A percentile compares a stretch with the other conserved stretches of the same genome.
These are phyloP conservation scores for Osedax fenrisi DNA, from an alignment of 2,888 invertebrate genomes.

Conservation along the genomic window DNA sequence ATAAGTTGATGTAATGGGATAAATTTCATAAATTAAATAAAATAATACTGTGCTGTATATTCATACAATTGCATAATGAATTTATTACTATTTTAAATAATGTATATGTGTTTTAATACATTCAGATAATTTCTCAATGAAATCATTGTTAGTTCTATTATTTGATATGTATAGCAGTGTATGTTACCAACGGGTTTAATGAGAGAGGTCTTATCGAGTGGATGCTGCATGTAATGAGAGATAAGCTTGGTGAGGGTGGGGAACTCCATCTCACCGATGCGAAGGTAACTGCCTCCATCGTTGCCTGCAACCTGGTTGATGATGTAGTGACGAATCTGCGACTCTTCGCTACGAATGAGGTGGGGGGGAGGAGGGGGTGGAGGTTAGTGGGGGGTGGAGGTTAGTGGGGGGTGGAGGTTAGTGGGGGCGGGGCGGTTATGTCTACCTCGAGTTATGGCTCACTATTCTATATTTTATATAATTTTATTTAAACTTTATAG, in stretches of 20 bases:
- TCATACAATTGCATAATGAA: too few species aligned
- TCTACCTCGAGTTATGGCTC: too few species aligned
- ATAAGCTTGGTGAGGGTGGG: background rate
- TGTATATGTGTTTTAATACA: too few species aligned
- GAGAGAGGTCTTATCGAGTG: background rate
- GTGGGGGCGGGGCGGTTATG: background rate
- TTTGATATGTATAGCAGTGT: too few species aligned
- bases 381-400: background rate
- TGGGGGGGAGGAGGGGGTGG: background rate
- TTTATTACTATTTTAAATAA: too few species aligned
- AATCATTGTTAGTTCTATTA: too few species aligned
- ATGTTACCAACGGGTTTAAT: background rate
- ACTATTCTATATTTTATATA: too few species aligned
- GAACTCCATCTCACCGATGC: background rate
- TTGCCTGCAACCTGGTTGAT: background rate
- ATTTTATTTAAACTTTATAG: too few species aligned
- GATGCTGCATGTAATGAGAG: background rate
- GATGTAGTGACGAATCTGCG: background rate
- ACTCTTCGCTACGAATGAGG: background rate
- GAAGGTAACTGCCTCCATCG: background rate
- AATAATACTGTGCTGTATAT: too few species aligned
- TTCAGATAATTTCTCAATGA: too few species aligned
- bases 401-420: background rate
- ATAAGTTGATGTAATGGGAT: too few species aligned
- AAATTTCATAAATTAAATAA: too few species aligned